Percentiles rank a stretch among this genome's conserved stretches.
phyloP scores from a whole-genome alignment of 2,797 vertebrate genomes.

The Tachyglossus aculeatus region DNA sequence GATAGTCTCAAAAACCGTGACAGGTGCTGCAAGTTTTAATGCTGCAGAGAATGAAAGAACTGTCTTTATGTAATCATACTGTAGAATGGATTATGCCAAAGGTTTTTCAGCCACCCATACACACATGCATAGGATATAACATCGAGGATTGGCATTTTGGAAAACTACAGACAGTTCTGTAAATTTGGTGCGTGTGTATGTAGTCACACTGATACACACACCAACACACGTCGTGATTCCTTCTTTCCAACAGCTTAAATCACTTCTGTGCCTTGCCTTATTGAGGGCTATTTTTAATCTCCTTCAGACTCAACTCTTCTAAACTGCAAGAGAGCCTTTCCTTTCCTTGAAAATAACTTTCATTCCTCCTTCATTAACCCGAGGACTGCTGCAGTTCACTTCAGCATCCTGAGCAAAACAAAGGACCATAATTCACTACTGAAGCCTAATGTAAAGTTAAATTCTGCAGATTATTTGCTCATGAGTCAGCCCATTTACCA shows the following conservation, averaged over 20 bases:
- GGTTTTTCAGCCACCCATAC: too few relatives aligned
- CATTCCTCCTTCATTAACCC: constrained; percentile 44
- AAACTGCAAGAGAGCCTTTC: neutral
- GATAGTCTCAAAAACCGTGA: too few relatives aligned
- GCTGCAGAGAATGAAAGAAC: too few relatives aligned
- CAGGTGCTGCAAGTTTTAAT: too few relatives aligned
- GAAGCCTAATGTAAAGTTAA: constrained; percentile 61
- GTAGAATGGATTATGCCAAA: too few relatives aligned
- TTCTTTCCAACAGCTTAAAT: constrained; percentile 14
- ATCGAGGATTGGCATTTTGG: too few relatives aligned
- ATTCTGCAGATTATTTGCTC: constrained; percentile 62
- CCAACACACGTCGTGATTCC: neutral
- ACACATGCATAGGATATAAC: too few relatives aligned
- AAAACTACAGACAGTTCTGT: too few relatives aligned
- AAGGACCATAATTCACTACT: constrained; percentile 62
- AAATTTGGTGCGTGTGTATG: too few relatives aligned
- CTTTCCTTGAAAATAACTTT: constrained; percentile 48
- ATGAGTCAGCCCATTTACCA: constrained; percentile 71
- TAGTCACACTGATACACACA: neutral
- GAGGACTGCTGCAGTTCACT: constrained; percentile 37
- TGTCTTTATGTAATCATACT: too few relatives aligned
- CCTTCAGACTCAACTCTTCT: neutral
- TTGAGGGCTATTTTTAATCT: constrained; percentile 11
- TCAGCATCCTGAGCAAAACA: constrained; percentile 59
- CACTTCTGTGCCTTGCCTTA: neutral